Base-by-base conservation (phyloP, 2,797 vertebrate genomes). In the Eupleurogrammus muticus region DNA sequence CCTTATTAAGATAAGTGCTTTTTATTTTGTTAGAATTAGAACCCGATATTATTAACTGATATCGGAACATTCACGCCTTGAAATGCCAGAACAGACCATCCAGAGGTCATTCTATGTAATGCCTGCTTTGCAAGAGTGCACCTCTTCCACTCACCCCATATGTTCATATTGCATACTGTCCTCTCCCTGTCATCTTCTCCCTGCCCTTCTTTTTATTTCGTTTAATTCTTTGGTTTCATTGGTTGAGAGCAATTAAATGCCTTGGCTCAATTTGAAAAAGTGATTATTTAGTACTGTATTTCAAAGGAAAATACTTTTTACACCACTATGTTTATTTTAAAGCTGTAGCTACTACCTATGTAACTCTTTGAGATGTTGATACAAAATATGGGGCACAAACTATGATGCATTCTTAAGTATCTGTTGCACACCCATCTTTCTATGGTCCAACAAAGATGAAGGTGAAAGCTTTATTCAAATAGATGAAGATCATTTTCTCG, bases 41-140 rank as follows among this genome's bases (percentile, higher is more conserved):
- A n/a, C n/a, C n/a, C n/a, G n/a, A n/a, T n/a, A n/a, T n/a, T 10
- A 10, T 42, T 50, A 23, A 71, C 61, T 73, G 24, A 61, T 69
- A 51, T 73, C 51, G 52, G 35, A 17, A 24, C 72, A 75, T 68
- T 87, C 79, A 79, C 70, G 42, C 49, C 51, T 62, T 40, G 36
- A 51, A 79, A 70, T 40, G 24, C 57, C 16, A 42, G 49, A 68
- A 32, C 20, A 60, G 61, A 73, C n/a, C 51, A 65, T 57, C 40
- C 59, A 70, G 51, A 74, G 50, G 53, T 78, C 61, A 51, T 65
- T 70, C 64, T 66, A 16, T 63, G 36, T 44, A 47, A 72, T 55
- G 76, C 65, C 72, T 82, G 79, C 78, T 79, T 74, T 74, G 57
- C 59, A 64, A 71, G 53, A 69, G 16, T 77, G 71, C 65, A 70